Evolutionary conservation across 1,140 invertebrate species (phyloP).

Genomic region (Eriosoma lanigerum): DNA sequence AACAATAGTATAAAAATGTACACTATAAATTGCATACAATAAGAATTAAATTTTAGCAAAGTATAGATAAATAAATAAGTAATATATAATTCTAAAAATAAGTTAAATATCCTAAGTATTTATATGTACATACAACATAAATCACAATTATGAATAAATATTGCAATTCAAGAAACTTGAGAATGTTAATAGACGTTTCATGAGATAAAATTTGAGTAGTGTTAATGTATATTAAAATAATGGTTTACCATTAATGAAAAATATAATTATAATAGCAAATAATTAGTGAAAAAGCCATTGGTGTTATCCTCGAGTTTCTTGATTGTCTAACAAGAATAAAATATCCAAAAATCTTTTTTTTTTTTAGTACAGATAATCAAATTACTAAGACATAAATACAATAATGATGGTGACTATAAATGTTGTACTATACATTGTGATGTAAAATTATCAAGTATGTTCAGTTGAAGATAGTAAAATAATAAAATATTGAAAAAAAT

Average conservation of each 20-base stretch:
- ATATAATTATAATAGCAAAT: slow-evolving; percentile 34
- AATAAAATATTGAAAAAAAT: slow-evolving; percentile 6
- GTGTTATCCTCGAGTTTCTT: slow-evolving; percentile 41
- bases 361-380: slow-evolving; percentile 28
- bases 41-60: slow-evolving; percentile 42
- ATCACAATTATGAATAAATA: slow-evolving; percentile 40
- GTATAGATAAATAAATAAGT: slow-evolving; percentile 32
- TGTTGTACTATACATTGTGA: background rate
- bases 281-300: slow-evolving; percentile 37
- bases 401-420: background rate
- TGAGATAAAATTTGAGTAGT: slow-evolving; percentile 7
- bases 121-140: slow-evolving; percentile 38
- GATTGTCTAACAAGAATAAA: slow-evolving; percentile 50
- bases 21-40: slow-evolving; percentile 40
- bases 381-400: background rate
- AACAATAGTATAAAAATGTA: slow-evolving; percentile 47
- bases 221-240: slow-evolving; percentile 22
- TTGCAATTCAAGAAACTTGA: slow-evolving; percentile 48
- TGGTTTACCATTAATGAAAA: slow-evolving; percentile 20
- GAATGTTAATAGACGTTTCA: slow-evolving; percentile 18
- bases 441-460: background rate
- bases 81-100: slow-evolving; percentile 30
- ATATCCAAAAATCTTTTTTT: background rate
- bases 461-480: slow-evolving; percentile 11
- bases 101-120: slow-evolving; percentile 43